Evolutionary conservation across 1,140 invertebrate genomes (phyloP).

Genomic region (Diachasma alloeum): DNA sequence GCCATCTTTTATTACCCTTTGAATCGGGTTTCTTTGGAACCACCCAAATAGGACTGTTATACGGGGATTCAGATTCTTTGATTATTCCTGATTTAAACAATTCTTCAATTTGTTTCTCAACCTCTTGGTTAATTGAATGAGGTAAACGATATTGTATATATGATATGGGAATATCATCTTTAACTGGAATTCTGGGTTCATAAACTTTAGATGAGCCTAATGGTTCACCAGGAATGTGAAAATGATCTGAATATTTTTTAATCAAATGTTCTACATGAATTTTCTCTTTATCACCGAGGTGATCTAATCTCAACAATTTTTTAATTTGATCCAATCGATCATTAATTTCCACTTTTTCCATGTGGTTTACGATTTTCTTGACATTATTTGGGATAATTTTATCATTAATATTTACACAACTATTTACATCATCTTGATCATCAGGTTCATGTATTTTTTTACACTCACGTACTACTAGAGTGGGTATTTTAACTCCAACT

Average conservation of each 20-base stretch:
- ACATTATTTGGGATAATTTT: not conserved
- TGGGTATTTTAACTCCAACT: constrained; percentile 6
- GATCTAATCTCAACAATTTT: constrained; percentile 22
- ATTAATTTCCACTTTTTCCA: not conserved
- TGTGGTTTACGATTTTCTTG: not conserved
- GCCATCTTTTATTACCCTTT: constrained; percentile 46
- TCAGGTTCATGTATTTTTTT: not conserved
- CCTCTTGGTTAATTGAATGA: constrained; percentile 36
- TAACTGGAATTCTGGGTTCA: constrained; percentile 1
- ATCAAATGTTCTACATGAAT: constrained; percentile 16
- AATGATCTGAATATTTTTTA: constrained; percentile 13
- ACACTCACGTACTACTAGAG: not conserved
- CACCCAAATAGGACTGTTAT: constrained; percentile 45
- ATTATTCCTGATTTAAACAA: constrained; percentile 36
- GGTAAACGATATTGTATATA: constrained; percentile 40
- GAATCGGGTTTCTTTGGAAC: constrained; percentile 54
- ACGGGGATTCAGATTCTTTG: constrained; percentile 33
- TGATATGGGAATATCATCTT: not conserved
- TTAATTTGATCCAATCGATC: not conserved
- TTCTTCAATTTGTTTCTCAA: constrained; percentile 41
- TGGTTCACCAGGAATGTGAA: constrained; percentile 20
- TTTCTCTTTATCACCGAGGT: constrained; percentile 31
- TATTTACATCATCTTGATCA: not conserved
- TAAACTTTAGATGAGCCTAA: not conserved
- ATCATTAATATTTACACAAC: not conserved